Base-by-base conservation (phyloP, 2,113 vertebrate species). In the Mus spicilegus region DNA sequence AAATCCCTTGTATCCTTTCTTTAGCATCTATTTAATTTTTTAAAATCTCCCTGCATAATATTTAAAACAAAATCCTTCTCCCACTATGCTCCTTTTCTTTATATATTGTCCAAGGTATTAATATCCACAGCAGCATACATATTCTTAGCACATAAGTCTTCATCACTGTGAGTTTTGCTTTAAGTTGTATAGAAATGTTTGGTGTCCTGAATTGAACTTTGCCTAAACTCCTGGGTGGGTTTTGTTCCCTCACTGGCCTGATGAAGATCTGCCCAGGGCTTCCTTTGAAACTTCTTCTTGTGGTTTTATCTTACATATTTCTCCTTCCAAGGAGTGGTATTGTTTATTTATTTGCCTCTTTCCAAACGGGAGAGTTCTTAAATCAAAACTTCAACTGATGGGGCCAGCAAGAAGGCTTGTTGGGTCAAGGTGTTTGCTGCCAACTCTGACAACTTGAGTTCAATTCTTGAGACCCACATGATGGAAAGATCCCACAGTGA, bases 151-250 rank as follows among this genome's bases (percentile, higher is more conserved):
- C 1, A 24, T 12, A 36, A 1, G 26, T 82, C 93, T 70, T 28
- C 33, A 33, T 86, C 22, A 73, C 11, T 63, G 63, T 80, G 28
- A 88, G 42, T 58, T 86, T 24, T 80, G 19, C 42, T 72, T 11
- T 46, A 16, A 82, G 36, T n/a, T 90, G 16, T 75, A 36, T 49
- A 30, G 76, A 61, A 67, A 51, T 24, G 3, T 13, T 73, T 91
- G 86, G 75, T 33, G 33, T 69, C 76, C 93, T 78, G 9, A 88
- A 30, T n/a, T 97, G 26, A 82, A 22, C 19, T 78, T 56, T 78
- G 20, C 65, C 26, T 30, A 0, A 92, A 63, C 5, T 63, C 54
- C 65, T 87, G 70, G 9, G 17, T n/a, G 3, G 28, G 54, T 1
- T 12, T 54, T 87, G 2, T 65, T 6, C 30, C 84, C 7, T 6